Conservation (phyloP, 2,113 vertebrate species). For the Lophius piscatorius region DNA sequence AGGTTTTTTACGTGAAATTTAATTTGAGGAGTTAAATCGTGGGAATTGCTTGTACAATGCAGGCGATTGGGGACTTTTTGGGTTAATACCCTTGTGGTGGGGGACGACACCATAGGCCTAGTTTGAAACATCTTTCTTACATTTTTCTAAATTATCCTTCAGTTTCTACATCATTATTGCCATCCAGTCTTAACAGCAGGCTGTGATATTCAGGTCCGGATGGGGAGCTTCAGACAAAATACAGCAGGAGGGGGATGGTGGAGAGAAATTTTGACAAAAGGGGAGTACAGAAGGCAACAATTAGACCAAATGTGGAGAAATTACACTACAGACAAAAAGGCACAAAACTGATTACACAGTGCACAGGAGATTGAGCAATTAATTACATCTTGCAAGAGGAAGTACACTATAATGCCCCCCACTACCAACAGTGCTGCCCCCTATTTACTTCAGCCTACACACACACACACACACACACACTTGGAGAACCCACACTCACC, state of each 20-base stretch:
- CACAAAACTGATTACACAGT: constrained; percentile 60
- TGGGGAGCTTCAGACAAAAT: constrained; percentile 24
- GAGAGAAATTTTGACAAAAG: constrained; percentile 29
- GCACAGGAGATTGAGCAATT: constrained; percentile 64
- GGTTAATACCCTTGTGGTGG: too few relatives aligned
- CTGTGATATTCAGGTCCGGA: constrained; percentile 10
- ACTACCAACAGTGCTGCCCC: constrained; percentile 33
- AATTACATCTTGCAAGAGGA: constrained; percentile 67
- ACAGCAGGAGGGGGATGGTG: constrained; percentile 5
- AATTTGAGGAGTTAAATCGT: too few relatives aligned
- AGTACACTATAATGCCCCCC: constrained; percentile 53
- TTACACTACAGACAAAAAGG: constrained; percentile 57
- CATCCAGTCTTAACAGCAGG: constrained; percentile 8
- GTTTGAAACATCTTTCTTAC: too few relatives aligned
- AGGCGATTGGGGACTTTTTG: too few relatives aligned
- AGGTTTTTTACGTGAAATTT: too few relatives aligned
- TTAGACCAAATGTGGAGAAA: constrained; percentile 64
- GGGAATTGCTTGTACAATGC: too few relatives aligned
- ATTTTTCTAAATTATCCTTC: neutral
- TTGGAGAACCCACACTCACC: constrained; percentile 2
- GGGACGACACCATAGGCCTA: too few relatives aligned
- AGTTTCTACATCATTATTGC: constrained; percentile 1
- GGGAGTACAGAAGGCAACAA: constrained; percentile 58
- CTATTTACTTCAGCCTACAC: constrained; percentile 6
- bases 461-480: neutral